These are phyloP conservation scores for Schizopygopsis malacanthus DNA, from an alignment of 2,797 vertebrate genomes.

Conservation along the genomic window DNA sequence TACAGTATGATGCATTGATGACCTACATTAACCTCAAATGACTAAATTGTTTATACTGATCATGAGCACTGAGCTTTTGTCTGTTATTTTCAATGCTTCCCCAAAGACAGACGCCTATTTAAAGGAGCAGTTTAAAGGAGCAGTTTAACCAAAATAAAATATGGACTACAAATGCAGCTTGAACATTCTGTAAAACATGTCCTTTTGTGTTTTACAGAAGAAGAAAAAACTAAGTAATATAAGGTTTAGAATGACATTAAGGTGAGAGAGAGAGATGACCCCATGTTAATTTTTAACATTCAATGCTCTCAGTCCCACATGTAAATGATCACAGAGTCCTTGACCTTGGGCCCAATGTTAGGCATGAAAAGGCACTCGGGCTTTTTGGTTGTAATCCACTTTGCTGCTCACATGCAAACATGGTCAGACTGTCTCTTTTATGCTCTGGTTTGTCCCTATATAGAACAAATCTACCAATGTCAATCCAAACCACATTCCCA, in stretches of 20 bases:
- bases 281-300: slow-evolving; percentile 11
- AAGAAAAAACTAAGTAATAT: too few species aligned
- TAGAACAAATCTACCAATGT: slow-evolving; percentile 4
- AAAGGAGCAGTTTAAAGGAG: not conserved
- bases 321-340: slow-evolving; percentile 26
- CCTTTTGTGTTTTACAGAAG: not conserved
- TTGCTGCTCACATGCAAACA: slow-evolving; percentile 52
- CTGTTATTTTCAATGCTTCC: not conserved
- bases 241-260: not conserved
- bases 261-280: not conserved
- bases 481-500: not conserved
- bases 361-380: slow-evolving; percentile 16
- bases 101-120: not conserved
- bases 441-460: not conserved
- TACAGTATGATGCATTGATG: not conserved
- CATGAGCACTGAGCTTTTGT: not conserved
- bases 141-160: not conserved
- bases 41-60: not conserved
- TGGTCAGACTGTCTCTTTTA: slow-evolving; percentile 34
- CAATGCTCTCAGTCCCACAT: slow-evolving; percentile 10
- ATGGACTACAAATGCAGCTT: not conserved
- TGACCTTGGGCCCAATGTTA: slow-evolving; percentile 29
- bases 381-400: slow-evolving; percentile 56
- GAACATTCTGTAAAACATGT: not conserved
- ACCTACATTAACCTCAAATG: not conserved